Evolutionary conservation across 2,888 invertebrate genomes (phyloP).

Genomic region (Yponomeuta sedellus): DNA sequence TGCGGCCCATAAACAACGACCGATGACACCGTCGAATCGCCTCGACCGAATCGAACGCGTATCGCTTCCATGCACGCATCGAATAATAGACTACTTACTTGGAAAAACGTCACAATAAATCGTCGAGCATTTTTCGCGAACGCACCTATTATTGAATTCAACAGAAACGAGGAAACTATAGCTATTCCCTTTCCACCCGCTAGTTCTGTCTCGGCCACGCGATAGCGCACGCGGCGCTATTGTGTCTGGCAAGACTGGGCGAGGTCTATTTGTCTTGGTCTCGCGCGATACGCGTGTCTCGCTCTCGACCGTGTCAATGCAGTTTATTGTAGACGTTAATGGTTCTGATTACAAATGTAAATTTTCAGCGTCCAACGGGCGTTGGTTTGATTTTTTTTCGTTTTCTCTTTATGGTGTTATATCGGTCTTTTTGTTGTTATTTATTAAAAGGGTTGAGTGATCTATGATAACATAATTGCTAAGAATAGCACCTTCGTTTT

Average conservation of each 20-base stretch:
- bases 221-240: slow-evolving; percentile 66
- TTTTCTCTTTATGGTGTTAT: slow-evolving; percentile 67
- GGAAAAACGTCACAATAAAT: slow-evolving; percentile 63
- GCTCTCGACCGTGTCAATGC: slow-evolving; percentile 64
- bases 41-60: neutral
- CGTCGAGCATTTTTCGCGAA: slow-evolving; percentile 64
- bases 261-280: slow-evolving; percentile 44
- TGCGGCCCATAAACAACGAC: neutral
- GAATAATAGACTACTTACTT: slow-evolving; percentile 60
- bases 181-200: slow-evolving; percentile 37
- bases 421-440: slow-evolving; percentile 46
- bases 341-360: slow-evolving; percentile 74
- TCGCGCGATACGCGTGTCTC: slow-evolving; percentile 48
- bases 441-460: neutral
- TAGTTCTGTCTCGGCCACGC: slow-evolving; percentile 44
- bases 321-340: slow-evolving; percentile 75
- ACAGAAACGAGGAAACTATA: slow-evolving; percentile 31
- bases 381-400: slow-evolving; percentile 65
- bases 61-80: slow-evolving; percentile 21
- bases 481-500: too few relatives aligned
- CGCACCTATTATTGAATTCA: slow-evolving; percentile 64
- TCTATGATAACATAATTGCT: too few relatives aligned
- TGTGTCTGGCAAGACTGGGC: slow-evolving; percentile 63
- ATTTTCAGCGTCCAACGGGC: slow-evolving; percentile 68
- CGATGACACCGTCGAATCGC: neutral